Percentiles rank a stretch among this genome's conserved stretches.
These are phyloP conservation scores for Melanotus villosus DNA, from an alignment of 2,888 invertebrate species.

Conservation along the genomic window DNA sequence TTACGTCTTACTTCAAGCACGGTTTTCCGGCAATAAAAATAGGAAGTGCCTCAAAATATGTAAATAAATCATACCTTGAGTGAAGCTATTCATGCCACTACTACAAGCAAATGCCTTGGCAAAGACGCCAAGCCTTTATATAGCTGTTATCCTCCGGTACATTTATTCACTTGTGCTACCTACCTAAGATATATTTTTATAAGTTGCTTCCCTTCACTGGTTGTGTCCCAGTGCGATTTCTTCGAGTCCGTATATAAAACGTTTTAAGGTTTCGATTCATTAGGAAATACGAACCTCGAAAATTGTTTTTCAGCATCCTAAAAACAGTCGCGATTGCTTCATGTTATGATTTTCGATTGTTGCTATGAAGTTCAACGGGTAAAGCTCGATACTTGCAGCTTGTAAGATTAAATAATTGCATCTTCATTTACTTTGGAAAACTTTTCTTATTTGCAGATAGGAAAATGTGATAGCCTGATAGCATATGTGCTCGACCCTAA, in stretches of 20 bases:
- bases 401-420: conserved; percentile 4
- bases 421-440: conserved; percentile 1
- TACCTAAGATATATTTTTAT: conserved; percentile 57
- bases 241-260: conserved; percentile 6
- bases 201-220: conserved; percentile 55
- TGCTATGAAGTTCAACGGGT: neutral
- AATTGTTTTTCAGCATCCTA: too few species aligned
- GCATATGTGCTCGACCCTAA: neutral
- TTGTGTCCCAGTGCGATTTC: conserved; percentile 40
- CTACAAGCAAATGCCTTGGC: conserved; percentile 56
- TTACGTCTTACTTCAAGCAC: neutral
- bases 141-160: conserved; percentile 50
- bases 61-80: conserved; percentile 52
- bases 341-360: too few species aligned
- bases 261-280: neutral
- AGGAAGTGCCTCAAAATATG: conserved; percentile 42
- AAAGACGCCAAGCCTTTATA: conserved; percentile 55
- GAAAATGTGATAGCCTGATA: neutral
- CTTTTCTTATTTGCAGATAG: conserved; percentile 4
- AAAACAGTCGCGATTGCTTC: too few species aligned
- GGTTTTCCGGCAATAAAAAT: conserved; percentile 41
- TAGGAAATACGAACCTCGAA: too few species aligned
- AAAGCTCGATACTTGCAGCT: neutral
- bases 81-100: conserved; percentile 55
- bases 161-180: conserved; percentile 52